Evolutionary conservation across 2,888 invertebrate genomes (phyloP), one percentile per base, ranked within the genome.

Genomic region (Tetragonisca angustula): DNA sequence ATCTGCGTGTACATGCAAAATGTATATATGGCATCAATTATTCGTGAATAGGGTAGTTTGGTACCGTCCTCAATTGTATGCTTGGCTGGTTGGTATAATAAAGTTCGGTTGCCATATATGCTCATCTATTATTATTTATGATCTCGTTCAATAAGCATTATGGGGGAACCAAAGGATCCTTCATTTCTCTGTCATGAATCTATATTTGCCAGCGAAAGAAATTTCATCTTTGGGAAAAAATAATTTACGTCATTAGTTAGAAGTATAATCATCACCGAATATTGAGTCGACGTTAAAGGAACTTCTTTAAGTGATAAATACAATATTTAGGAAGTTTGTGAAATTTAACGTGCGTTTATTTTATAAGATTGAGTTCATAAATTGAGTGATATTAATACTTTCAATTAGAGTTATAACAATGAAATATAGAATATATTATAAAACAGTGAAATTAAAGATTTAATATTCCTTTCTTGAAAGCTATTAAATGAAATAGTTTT

Each of bases 11-110:
- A 64, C 61, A 17, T 64, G 52, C 24, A 9, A 49, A 59, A 27
- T 61, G 24, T 43, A 24, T 21, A 52, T n/a, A 36, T 6, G 50
- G 54, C 54, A 74, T 77, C 54, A 64, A 72, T 77, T 72, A 77
- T 77, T 62, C 52, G 27, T 36, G 19, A 36, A 62, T 32, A 32
- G 15, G 36, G 43, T 0, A 52, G 50, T 61, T 70, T 13, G 50
- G 49, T 56, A 49, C n/a, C 24, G 52, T 50, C 62, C 1, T 43
- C 13, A 65, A 54, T 36, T 54, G 36, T 13, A 65, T 5, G 21
- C 4, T 65, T 13, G 36, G 3, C 24, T 2, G 71, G 27, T 62
- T 24, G 19, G 17, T 24, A 52, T 61, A 36, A 9, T 43, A 61
- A 4, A 24, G 56, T 19, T 27, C 15, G 19, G 3, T 1, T 19